These are phyloP conservation scores for Ptychoptera albimana DNA, from an alignment of 2,888 invertebrate genomes.

Conservation along the genomic window DNA sequence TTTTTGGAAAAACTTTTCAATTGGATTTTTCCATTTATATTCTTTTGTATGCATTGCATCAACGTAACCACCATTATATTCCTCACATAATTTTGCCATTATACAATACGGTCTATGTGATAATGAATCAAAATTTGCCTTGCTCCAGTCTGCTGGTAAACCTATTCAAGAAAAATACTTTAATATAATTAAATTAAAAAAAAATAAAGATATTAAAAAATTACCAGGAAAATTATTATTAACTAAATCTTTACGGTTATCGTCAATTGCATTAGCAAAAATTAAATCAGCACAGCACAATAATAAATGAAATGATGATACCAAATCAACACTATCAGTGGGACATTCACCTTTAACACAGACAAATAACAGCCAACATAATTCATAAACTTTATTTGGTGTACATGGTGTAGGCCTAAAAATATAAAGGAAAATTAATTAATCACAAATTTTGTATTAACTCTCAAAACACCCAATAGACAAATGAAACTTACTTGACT, in stretches of 20 bases:
- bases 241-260: slow-evolving; percentile 68
- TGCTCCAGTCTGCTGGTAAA: slow-evolving; percentile 51
- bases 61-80: slow-evolving; percentile 64
- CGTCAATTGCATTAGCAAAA: slow-evolving; percentile 69
- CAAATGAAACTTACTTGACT: slow-evolving; percentile 18
- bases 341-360: slow-evolving; percentile 77
- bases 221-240: slow-evolving; percentile 66
- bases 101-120: slow-evolving; percentile 63
- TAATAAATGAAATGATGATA: slow-evolving; percentile 84
- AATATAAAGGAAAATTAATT: slow-evolving; percentile 9
- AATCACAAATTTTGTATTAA: slow-evolving; percentile 1
- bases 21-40: slow-evolving; percentile 67
- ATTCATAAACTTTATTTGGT: slow-evolving; percentile 71
- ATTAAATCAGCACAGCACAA: slow-evolving; percentile 83
- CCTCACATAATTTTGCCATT: slow-evolving; percentile 63
- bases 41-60: slow-evolving; percentile 86
- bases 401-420: slow-evolving; percentile 60
- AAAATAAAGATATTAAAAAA: slow-evolving; percentile 12
- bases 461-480: slow-evolving; percentile 1
- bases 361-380: slow-evolving; percentile 87
- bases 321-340: slow-evolving; percentile 77
- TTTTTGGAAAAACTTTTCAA: slow-evolving; percentile 58
- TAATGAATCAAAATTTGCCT: slow-evolving; percentile 32
- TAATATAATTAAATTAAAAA: no score
- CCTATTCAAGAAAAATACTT: no score